Base-by-base conservation (phyloP, 2,888 invertebrate species). In the Eupithecia insigniata region DNA sequence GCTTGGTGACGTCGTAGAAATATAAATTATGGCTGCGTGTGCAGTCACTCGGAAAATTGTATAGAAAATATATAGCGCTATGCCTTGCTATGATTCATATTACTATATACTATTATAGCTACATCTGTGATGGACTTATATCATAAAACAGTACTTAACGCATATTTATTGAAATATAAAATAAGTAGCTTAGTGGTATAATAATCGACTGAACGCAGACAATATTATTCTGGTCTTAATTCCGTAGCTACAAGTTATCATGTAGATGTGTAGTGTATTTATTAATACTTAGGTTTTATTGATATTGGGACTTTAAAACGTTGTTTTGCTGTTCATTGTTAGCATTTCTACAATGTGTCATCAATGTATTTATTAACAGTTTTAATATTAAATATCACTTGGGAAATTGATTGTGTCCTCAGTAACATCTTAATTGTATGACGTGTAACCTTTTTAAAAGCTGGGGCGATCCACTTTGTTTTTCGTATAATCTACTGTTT, bases 191-290 rank as follows among this genome's bases (percentile, higher is more conserved):
- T 62, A 64, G n/a, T 34, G 84, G 91, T 89, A 87, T 87, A 87
- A 84, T 83, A 85, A 88, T 86, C 85, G 93, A 93, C 93, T 93
- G 93, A 93, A 85, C 83, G 83, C 85, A 81, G 93, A 93, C 93
- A 93, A 93, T 93, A 93, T 89, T 84, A 84, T 84, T 86, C 87
- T 86, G 91, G 90, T 90, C 89, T 90, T 87, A 87, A 88, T 90
- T 88, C 85, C 82, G 86, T 85, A 82, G 84, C 85, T 87, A 84
- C 83, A 82, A 83, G 82, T 82, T 84, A 85, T 83, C 82, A 82
- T 58, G 69, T 85, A 83, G 77, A 75, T 72, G 86, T 84, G 81
- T 79, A 74, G 68, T 76, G 71, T 77, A 74, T 71, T 62, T 62
- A 62, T 61, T n/a, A 60, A 71, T 60, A 68, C 67, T 62, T 71